phyloP scores from a whole-genome alignment of 2,888 invertebrate genomes.

The Cloeon dipterum region DNA sequence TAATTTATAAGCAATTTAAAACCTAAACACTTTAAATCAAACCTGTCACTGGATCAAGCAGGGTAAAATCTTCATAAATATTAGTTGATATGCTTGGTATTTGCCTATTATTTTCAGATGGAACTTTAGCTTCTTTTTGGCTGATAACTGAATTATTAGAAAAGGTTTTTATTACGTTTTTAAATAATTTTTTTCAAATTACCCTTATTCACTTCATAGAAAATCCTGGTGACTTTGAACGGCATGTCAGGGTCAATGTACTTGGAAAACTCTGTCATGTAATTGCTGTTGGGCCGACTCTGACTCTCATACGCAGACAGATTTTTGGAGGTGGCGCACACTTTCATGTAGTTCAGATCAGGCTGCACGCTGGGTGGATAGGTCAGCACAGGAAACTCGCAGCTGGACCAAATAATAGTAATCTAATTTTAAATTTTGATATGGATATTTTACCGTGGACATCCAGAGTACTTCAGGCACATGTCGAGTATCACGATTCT shows the following conservation, averaged over 20 bases:
- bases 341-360: conserved; percentile 16
- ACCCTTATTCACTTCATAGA: conserved; percentile 27
- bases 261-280: conserved; percentile 19
- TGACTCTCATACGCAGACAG: conserved; percentile 13
- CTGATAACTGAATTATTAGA: too few species aligned
- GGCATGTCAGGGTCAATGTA: conserved; percentile 18
- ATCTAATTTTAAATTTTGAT: not conserved
- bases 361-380: not conserved
- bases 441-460: conserved; percentile 15
- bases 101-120: conserved; percentile 8
- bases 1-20: too few species aligned
- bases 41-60: conserved; percentile 6
- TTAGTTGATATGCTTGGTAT: conserved; percentile 9
- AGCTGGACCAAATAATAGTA: not conserved
- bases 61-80: conserved; percentile 8
- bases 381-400: too few species aligned
- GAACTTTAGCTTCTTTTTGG: too few species aligned
- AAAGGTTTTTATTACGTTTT: too few species aligned
- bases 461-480: conserved; percentile 26
- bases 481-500: conserved; percentile 28
- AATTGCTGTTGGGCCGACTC: conserved; percentile 13
- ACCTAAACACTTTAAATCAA: too few species aligned
- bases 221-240: conserved; percentile 19
- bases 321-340: conserved; percentile 17
- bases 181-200: too few species aligned